phyloP scores from a whole-genome alignment of 1,140 invertebrate genomes.

The Brevipalpus yothersi region DNA sequence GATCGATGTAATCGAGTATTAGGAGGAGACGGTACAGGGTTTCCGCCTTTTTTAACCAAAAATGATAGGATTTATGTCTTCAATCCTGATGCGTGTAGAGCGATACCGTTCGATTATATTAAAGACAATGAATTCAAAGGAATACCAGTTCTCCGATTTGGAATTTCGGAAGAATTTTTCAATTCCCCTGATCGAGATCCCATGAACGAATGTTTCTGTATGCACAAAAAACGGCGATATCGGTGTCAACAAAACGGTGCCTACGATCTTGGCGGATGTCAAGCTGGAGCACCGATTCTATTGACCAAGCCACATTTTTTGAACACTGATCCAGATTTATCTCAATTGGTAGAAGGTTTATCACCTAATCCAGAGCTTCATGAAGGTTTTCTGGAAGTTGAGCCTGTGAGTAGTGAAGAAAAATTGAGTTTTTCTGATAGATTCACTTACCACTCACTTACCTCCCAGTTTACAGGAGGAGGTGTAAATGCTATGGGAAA shows the following conservation, averaged over 20 bases:
- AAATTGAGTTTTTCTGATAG: not conserved
- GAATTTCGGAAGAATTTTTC: not conserved
- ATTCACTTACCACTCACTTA: not conserved
- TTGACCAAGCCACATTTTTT: not conserved
- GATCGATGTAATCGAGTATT: constrained; percentile 13
- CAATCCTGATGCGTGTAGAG: not conserved
- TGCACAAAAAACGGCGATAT: not conserved
- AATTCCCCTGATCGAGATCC: not conserved
- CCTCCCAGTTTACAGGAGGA: not conserved
- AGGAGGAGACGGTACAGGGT: constrained; percentile 17
- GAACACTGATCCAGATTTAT: not conserved
- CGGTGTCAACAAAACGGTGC: not conserved
- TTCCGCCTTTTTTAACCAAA: constrained; percentile 13
- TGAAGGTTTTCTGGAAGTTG: not conserved
- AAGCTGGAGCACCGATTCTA: not conserved
- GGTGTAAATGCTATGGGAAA: not conserved
- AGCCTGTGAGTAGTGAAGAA: not conserved
- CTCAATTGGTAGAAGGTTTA: not conserved
- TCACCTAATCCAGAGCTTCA: not conserved
- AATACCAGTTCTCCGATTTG: not conserved
- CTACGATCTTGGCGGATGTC: not conserved
- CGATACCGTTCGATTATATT: not conserved
- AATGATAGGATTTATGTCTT: constrained; percentile 10
- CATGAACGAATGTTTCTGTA: constrained; percentile 11
- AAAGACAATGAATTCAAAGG: not conserved